These are phyloP conservation scores for Hirudinaria manillensis DNA, from an alignment of 2,888 invertebrate species.

Conservation along the genomic window DNA sequence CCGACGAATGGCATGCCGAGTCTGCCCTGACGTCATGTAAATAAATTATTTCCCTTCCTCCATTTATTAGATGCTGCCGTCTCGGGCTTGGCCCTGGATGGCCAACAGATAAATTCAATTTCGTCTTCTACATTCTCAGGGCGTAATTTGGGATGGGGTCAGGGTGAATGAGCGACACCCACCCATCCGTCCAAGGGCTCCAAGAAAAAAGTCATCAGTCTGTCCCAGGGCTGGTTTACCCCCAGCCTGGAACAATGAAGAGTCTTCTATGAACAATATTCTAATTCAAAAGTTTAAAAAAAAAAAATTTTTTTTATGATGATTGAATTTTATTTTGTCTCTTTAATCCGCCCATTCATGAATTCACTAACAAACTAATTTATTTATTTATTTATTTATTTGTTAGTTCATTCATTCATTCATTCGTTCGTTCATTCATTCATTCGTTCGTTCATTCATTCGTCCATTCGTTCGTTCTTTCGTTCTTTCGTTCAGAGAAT, in stretches of 20 bases:
- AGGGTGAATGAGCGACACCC: no score
- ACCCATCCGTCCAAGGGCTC: no score
- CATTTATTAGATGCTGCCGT: neutral
- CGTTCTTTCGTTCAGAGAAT: no score
- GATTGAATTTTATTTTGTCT: no score
- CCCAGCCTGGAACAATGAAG: no score
- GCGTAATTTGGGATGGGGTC: no score
- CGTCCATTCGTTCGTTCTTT: neutral
- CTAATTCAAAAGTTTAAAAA: no score
- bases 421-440: neutral
- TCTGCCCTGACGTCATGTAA: constrained; percentile 6
- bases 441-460: neutral
- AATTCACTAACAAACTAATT: neutral
- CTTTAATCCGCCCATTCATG: neutral
- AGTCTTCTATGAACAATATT: no score
- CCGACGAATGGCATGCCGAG: constrained; percentile 10
- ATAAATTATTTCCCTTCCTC: constrained; percentile 7
- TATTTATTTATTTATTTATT: neutral
- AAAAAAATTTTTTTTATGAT: no score
- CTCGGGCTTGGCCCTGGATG: constrained; percentile 3
- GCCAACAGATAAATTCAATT: constrained; percentile 4
- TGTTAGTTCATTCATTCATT: neutral
- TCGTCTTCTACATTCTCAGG: neutral
- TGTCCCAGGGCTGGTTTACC: no score
- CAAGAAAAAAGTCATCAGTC: no score